Conservation (phyloP, 2,113 vertebrate genomes). For the Elaphurus davidianus region DNA sequence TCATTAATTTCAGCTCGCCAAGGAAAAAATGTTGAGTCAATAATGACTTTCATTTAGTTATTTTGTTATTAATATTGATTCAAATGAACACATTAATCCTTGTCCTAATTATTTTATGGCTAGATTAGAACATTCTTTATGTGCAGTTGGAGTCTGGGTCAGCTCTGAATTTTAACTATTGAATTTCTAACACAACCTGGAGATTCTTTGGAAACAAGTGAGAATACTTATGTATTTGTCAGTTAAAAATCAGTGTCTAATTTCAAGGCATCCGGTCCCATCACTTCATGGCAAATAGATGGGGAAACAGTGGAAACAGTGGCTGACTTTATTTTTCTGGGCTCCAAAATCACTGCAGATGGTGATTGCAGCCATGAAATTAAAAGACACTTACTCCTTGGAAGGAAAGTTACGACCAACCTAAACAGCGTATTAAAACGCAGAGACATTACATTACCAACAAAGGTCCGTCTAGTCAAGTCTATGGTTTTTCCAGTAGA, state of each 20-base stretch:
- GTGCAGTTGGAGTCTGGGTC: not conserved
- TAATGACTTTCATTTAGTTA: slow-evolving; percentile 43
- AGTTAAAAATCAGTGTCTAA: not conserved
- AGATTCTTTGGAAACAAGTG: slow-evolving; percentile 7
- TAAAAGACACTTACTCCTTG: too few species aligned
- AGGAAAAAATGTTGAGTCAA: slow-evolving; percentile 36
- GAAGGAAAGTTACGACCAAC: too few species aligned
- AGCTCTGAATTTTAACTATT: slow-evolving; percentile 17
- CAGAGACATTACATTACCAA: too few species aligned
- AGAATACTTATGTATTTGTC: not conserved
- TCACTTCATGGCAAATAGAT: too few species aligned
- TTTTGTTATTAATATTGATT: slow-evolving; percentile 47
- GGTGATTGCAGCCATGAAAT: too few species aligned
- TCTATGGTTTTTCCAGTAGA: too few species aligned
- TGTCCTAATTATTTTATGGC: slow-evolving; percentile 5
- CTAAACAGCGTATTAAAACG: too few species aligned
- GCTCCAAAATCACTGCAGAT: too few species aligned
- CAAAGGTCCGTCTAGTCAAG: too few species aligned
- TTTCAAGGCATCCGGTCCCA: not conserved
- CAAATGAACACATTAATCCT: not conserved
- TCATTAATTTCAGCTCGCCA: slow-evolving; percentile 31
- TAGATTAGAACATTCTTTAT: slow-evolving; percentile 14
- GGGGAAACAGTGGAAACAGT: too few species aligned
- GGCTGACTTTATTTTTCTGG: too few species aligned
- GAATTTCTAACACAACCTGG: slow-evolving; percentile 3